Evolutionary conservation across 1,140 invertebrate genomes (phyloP), one percentile per base, ranked within the genome.

Genomic region (Melitaea cinxia): DNA sequence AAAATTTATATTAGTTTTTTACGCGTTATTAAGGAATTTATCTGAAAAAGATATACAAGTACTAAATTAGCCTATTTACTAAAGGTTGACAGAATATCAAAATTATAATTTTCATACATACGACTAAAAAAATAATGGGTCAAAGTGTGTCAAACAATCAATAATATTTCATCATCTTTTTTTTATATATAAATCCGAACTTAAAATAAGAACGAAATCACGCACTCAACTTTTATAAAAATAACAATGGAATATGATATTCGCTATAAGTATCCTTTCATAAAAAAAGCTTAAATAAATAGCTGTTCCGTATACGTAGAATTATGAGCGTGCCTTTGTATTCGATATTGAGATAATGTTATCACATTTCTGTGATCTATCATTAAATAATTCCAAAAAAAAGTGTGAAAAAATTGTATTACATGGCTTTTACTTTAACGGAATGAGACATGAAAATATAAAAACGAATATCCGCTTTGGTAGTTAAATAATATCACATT

Each of bases 341-440:
- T 52, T 52, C 50, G 10, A 54, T 54, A 53, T 35, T 21, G 2
- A 4, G 24, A 10, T 50, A 53, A 33, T 28, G 47, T 55, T 62
- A 62, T 62, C 60, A 62, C 21, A 45, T 21, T 1, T 39, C 19
- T 33, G 24, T 55, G 52, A 62, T 62, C 50, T 62, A 62, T 55
- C n/a, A n/a, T n/a, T n/a, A 37, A 19, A 55, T 62, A 55, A 62
- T 62, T 47, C 52, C 17, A 37, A 23, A 33, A 62, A 62, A 28
- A 39, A 45, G 42, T 62, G 24, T 15, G 19, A 24, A 33, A 21
- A 62, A 53, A 62, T 62, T 55, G 52, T 45, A 62, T 55, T 62
- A 55, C 33, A 2, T 21, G 60, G 50, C 14, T 23, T 61, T 61
- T 49, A 52, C 23, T 35, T 42, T 33, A 24, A 53, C 37, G 37